phyloP scores from a whole-genome alignment of 2,797 vertebrate genomes.

The Botia almorhae region DNA sequence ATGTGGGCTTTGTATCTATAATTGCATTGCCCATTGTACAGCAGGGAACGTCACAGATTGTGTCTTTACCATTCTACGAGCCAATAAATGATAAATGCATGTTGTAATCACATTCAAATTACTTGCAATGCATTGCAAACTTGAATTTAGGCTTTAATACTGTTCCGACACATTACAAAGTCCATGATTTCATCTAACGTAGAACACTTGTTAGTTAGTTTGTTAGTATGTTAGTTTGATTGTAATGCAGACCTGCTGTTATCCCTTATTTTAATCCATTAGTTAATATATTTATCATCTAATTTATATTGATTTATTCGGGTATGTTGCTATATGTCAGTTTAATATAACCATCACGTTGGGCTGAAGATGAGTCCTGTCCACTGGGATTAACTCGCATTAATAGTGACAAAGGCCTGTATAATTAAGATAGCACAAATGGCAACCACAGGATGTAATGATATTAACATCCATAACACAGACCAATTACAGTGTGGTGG shows the following conservation, averaged over 20 bases:
- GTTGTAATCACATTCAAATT: conserved; percentile 53
- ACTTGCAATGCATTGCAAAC: too few species aligned
- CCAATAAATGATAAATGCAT: conserved; percentile 66
- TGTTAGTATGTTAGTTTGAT: not conserved
- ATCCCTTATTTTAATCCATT: not conserved
- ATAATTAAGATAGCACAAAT: conserved; percentile 39
- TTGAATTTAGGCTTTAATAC: conserved; percentile 6
- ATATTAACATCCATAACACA: conserved; percentile 50
- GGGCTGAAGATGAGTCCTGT: not conserved
- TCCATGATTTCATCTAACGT: not conserved
- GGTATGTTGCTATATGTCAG: not conserved
- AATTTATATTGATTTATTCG: not conserved
- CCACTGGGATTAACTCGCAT: conserved; percentile 36
- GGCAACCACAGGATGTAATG: conserved; percentile 35
- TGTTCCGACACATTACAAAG: not conserved
- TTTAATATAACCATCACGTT: conserved; percentile 27
- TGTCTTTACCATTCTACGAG: conserved; percentile 11
- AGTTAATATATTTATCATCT: not conserved
- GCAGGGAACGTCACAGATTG: not conserved
- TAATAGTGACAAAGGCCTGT: conserved; percentile 25
- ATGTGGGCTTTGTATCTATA: not conserved
- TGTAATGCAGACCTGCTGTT: not conserved
- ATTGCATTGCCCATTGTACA: not conserved
- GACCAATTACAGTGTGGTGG: conserved; percentile 44
- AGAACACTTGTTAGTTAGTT: not conserved